Base-by-base conservation (phyloP, 2,113 vertebrate genomes). In the Mus spicilegus region DNA sequence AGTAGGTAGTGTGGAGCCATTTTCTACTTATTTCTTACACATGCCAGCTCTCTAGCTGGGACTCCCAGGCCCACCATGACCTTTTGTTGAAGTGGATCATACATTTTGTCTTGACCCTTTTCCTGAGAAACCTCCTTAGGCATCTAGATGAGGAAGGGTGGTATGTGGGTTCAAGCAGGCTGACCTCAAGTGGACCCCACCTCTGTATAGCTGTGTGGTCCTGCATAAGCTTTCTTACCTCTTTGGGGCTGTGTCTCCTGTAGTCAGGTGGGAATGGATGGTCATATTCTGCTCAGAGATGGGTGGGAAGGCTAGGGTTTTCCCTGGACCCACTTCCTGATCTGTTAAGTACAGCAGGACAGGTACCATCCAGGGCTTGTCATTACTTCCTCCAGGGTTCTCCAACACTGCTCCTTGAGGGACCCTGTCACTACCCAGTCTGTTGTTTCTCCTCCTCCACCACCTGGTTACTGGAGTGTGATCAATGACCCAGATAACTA, bases 401-500 rank as follows among this genome's bases (percentile, higher is more conserved):
- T n/a, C 70, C 33, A 58, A 51, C 33, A 51, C 80, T 39, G n/a
- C 8, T 54, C 75, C 82, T 94, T 69, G 87, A 17, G 5, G 3
- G 8, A 39, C 58, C 58, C 58, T 49, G 19, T 17, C 67, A 49
- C 12, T 58, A 2, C 1, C 12, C 36, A 3, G 84, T 12, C 13
- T 39, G 3, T 0, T 11, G 82, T 86, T 6, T 86, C 24, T 33
- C 4, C 69, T 19, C 58, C 9, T 33, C 9, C 33, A 65, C 56
- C 54, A 73, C 73, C 42, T 91, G 94, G 67, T 65, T 24, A 39
- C 72, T 96, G 67, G 19, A 84, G 65, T 81, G 54, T 86, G 20
- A 58, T 89, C 84, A 51, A 7, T 87, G 90, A 67, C 67, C 81
- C 17, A n/a, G 42, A 39, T 1, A 1, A 42, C 19, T 5, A 3